These are phyloP conservation scores for Drosophila borealis DNA, from an alignment of 2,888 invertebrate species.

Conservation along the genomic window DNA sequence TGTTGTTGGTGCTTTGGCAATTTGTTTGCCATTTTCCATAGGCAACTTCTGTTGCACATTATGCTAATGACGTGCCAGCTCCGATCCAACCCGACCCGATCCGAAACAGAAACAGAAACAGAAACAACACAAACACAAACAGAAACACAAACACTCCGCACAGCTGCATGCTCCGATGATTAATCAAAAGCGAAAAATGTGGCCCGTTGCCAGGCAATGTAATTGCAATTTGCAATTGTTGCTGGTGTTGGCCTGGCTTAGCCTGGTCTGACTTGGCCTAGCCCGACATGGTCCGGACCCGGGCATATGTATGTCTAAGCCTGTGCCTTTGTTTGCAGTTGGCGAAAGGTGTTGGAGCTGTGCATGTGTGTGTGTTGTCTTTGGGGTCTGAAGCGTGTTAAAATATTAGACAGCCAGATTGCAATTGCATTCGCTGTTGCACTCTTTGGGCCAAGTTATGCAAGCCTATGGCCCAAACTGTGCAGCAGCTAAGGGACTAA, in stretches of 20 bases:
- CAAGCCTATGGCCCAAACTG: conserved; percentile 35
- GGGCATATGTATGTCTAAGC: conserved; percentile 32
- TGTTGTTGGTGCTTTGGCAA: conserved; percentile 57
- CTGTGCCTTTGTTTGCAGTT: conserved; percentile 59
- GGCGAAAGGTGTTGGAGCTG: conserved; percentile 70
- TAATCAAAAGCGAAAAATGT: conserved; percentile 70
- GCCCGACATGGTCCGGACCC: conserved; percentile 38
- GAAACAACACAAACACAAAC: conserved; percentile 23
- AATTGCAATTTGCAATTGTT: conserved; percentile 73
- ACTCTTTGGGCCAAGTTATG: conserved; percentile 49
- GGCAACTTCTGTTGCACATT: conserved; percentile 78
- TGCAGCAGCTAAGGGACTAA: conserved; percentile 11
- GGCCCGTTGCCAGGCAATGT: conserved; percentile 67
- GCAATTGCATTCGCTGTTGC: conserved; percentile 27
- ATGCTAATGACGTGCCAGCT: conserved; percentile 77
- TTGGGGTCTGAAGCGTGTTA: conserved; percentile 46
- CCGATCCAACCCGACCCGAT: conserved; percentile 33
- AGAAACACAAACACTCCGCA: conserved; percentile 32
- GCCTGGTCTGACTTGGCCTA: conserved; percentile 25
- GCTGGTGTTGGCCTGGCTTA: conserved; percentile 27
- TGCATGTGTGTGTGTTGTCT: conserved; percentile 21
- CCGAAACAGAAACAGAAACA: conserved; percentile 35
- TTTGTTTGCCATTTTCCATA: conserved; percentile 75
- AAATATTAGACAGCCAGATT: conserved; percentile 49
- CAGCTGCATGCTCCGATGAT: conserved; percentile 71